Evolutionary conservation across 2,888 invertebrate genomes (phyloP), one percentile per base, ranked within the genome.

Genomic region (Bunonema sp.): DNA sequence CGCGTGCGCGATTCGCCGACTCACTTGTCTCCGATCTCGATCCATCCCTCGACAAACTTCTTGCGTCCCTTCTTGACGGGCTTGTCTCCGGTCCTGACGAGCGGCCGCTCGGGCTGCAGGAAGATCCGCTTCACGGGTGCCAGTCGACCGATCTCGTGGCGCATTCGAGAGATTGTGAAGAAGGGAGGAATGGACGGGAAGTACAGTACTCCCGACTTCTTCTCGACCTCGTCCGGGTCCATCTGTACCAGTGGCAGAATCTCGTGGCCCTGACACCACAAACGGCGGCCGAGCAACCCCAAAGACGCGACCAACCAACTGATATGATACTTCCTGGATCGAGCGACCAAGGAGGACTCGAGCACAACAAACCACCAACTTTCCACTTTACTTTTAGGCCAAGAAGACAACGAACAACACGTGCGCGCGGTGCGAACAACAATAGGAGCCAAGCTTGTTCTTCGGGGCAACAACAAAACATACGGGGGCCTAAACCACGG

Each of bases 41-140:
- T 55, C 65, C 65, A 65, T 26, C 64, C 65, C 36, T 65, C 65
- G 7, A 43, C 42, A 42, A 56, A 65, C n/a, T 39, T 41, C 38
- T 49, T 52, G 20, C 43, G 39, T 12, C 26, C 37, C 30, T 43
- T 45, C 24, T n/a, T n/a, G n/a, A n/a, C n/a, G n/a, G n/a, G n/a
- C n/a, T n/a, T n/a, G n/a, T n/a, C n/a, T n/a, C 45, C 42, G 12
- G 32, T 21, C 29, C 37, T 41, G 19, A 16, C 28, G 29, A 31
- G 36, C 20, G 31, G 22, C 21, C 26, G 34, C 24, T 41, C 41
- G 15, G 8, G 34, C 41, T 41, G 15, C 24, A 10, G 8, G 28
- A 12, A 26, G 1, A 15, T 32, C 12, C 12, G 16, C 16, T 32
- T 32, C 15, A 15, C 32, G 16, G n/a, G 10, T 8, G 32, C 12